Conservation (phyloP, 2,113 vertebrate species). For the Syngnathus scovelli region DNA sequence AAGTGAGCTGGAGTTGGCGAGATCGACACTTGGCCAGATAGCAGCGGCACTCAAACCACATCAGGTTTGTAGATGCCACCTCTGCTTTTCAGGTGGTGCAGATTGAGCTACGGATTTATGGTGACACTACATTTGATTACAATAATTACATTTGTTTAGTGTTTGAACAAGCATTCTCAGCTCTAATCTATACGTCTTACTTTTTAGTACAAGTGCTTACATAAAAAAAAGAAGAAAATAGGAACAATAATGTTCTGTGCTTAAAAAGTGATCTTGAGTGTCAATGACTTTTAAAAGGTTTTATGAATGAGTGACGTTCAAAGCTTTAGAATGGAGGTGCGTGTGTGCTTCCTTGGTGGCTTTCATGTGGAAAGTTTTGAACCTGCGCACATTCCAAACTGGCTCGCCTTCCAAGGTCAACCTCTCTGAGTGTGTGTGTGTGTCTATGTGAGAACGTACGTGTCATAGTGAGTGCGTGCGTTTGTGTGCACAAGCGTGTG, state of each 20-base stretch:
- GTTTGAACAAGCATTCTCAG: too few species aligned
- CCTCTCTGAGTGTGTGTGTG: neutral
- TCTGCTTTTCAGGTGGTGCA: neutral
- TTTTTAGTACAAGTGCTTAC: too few species aligned
- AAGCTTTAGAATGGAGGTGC: too few species aligned
- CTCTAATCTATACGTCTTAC: too few species aligned
- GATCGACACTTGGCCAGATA: neutral
- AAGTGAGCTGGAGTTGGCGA: too few species aligned
- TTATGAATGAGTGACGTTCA: neutral
- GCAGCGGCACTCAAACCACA: neutral
- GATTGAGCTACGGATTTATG: neutral
- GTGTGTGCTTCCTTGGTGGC: neutral
- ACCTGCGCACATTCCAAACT: neutral
- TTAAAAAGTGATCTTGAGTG: too few species aligned
- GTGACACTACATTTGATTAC: too few species aligned
- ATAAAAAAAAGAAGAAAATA: too few species aligned
- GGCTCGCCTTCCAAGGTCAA: neutral
- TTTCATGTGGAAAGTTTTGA: neutral
- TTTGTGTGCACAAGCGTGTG: slow-evolving; percentile 5
- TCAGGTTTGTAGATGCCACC: neutral
- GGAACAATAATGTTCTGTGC: too few species aligned
- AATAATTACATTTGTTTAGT: too few species aligned
- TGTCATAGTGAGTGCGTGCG: neutral
- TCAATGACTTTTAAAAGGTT: neutral
- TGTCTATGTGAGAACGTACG: neutral